These are phyloP conservation scores for Sminthurides aquaticus DNA, from an alignment of 2,888 invertebrate genomes.

Conservation along the genomic window DNA sequence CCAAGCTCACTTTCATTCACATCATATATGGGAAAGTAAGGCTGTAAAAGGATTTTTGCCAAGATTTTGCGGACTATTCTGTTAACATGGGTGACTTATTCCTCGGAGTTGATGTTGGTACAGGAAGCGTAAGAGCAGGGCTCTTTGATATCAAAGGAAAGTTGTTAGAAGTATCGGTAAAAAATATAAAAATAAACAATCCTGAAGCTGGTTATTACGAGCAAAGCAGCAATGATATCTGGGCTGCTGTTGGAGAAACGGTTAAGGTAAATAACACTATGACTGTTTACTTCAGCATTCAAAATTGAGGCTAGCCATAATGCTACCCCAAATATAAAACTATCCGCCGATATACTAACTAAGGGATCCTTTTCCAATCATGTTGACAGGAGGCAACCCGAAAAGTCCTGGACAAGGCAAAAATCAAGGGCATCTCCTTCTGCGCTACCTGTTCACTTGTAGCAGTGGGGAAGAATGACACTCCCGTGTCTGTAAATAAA, in stretches of 20 bases:
- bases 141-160: conserved; percentile 64
- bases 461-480: conserved; percentile 61
- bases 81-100: conserved; percentile 52
- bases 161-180: conserved; percentile 57
- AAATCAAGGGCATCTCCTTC: conserved; percentile 81
- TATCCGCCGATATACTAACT: neutral
- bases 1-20: no score
- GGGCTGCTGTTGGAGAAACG: conserved; percentile 64
- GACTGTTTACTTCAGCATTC: no score
- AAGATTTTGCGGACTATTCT: no score
- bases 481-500: conserved; percentile 62
- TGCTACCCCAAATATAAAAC: no score
- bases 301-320: no score
- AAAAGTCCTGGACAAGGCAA: conserved; percentile 50
- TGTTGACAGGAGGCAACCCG: conserved; percentile 55
- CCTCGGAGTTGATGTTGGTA: conserved; percentile 88
- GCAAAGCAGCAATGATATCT: conserved; percentile 84
- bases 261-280: conserved; percentile 61
- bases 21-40: no score
- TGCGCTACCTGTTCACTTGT: conserved; percentile 94
- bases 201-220: conserved; percentile 71
- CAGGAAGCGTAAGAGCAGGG: conserved; percentile 75
- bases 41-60: no score
- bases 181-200: conserved; percentile 68
- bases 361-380: neutral